A percentile compares a stretch with the other conserved stretches of the same genome.
Conservation (phyloP, 1,140 invertebrate species). For the Rhysida immarginata region DNA sequence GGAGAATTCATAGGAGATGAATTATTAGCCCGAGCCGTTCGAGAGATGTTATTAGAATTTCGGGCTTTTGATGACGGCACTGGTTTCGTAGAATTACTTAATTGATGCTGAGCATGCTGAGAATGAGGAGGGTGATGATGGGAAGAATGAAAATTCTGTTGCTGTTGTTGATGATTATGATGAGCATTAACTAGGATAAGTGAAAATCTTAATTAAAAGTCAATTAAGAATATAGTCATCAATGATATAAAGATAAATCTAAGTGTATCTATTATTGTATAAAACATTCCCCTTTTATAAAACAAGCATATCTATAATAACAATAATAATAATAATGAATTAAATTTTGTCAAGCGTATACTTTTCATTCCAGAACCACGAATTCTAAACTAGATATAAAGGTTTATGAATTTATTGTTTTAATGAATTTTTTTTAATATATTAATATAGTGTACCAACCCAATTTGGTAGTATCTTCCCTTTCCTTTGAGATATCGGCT, state of each 20-base stretch:
- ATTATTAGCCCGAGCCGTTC: neutral
- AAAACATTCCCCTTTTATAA: too few species aligned
- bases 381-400: too few species aligned
- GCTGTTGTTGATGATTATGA: neutral
- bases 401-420: too few species aligned
- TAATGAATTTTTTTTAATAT: too few species aligned
- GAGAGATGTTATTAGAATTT: neutral
- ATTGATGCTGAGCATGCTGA: neutral
- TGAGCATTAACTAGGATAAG: neutral
- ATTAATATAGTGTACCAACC: neutral
- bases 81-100: neutral
- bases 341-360: too few species aligned
- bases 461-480: neutral
- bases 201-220: neutral
- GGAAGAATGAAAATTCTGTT: neutral
- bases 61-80: neutral
- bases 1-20: neutral
- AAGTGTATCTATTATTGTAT: too few species aligned
- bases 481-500: neutral
- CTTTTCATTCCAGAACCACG: too few species aligned
- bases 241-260: too few species aligned
- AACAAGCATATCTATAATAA: too few species aligned
- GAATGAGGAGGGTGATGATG: neutral
- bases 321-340: too few species aligned
- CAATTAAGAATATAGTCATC: too few species aligned